These are phyloP conservation scores for Hyaena hyaena DNA, from an alignment of 2,113 vertebrate species.

Conservation along the genomic window DNA sequence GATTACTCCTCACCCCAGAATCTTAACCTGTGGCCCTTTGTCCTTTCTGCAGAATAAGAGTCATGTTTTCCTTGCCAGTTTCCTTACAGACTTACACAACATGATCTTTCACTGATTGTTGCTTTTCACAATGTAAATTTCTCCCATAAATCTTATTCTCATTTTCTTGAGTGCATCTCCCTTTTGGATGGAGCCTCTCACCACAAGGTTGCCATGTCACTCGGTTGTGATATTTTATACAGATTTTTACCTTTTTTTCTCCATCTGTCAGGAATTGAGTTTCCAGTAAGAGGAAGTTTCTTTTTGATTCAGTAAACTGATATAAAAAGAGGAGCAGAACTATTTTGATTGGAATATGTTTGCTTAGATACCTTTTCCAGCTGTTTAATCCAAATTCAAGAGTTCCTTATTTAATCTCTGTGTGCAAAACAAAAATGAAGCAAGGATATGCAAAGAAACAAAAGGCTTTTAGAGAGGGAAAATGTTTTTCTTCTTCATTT, in stretches of 20 bases:
- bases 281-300: slow-evolving; percentile 81
- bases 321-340: slow-evolving; percentile 77
- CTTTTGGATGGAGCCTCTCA: slow-evolving; percentile 60
- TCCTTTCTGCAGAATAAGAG: slow-evolving; percentile 65
- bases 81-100: slow-evolving; percentile 69
- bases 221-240: slow-evolving; percentile 77
- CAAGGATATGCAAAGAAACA: neutral
- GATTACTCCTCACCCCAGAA: slow-evolving; percentile 48
- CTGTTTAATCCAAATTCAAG: slow-evolving; percentile 70
- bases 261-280: slow-evolving; percentile 71
- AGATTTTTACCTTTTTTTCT: slow-evolving; percentile 68
- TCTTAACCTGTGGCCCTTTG: slow-evolving; percentile 66
- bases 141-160: slow-evolving; percentile 76
- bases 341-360: slow-evolving; percentile 75
- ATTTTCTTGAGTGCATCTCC: slow-evolving; percentile 55
- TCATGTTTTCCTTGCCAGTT: slow-evolving; percentile 71
- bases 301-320: slow-evolving; percentile 82
- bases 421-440: neutral
- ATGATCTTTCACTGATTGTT: slow-evolving; percentile 62
- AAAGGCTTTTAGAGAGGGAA: neutral
- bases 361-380: slow-evolving; percentile 80
- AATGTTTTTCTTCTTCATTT: neutral
- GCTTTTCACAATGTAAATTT: slow-evolving; percentile 72
- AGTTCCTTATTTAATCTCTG: neutral
- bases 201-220: slow-evolving; percentile 63